Conservation (phyloP, 2,797 vertebrate genomes). For the Brachyrhaphis roseni region DNA sequence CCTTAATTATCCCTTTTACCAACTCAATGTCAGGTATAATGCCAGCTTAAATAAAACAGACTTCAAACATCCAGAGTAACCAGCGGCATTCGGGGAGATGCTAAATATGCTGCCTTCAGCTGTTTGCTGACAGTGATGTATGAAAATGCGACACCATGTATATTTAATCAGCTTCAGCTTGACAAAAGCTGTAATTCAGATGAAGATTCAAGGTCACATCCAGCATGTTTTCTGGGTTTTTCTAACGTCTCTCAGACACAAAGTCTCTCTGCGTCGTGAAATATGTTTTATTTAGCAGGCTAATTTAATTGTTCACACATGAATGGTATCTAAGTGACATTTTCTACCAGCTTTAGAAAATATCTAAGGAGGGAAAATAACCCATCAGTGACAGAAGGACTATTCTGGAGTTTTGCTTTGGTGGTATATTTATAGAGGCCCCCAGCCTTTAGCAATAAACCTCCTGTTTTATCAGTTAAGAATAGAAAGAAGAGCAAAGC, state of each 20-base stretch:
- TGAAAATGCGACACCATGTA: slow-evolving; percentile 9
- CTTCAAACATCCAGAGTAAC: neutral
- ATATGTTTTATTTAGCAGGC: neutral
- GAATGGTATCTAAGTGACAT: neutral
- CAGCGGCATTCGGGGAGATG: neutral
- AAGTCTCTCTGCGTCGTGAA: neutral
- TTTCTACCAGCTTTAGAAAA: neutral
- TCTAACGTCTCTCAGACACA: neutral
- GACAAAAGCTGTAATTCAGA: slow-evolving; percentile 6
- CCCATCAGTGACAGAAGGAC: neutral
- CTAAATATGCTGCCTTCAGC: neutral
- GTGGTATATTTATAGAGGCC: neutral
- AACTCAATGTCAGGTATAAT: neutral
- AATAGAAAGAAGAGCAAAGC: slow-evolving; percentile 27
- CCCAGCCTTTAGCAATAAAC: slow-evolving; percentile 12
- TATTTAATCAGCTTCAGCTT: slow-evolving; percentile 19
- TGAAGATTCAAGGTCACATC: slow-evolving; percentile 14
- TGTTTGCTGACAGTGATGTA: slow-evolving; percentile 5
- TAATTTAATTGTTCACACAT: neutral
- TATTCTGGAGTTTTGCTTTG: slow-evolving; percentile 8
- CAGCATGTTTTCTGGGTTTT: neutral
- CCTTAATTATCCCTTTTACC: neutral
- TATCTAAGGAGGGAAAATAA: slow-evolving; percentile 3
- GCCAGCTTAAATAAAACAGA: neutral
- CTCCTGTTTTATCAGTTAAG: slow-evolving; percentile 12